These are phyloP conservation scores for Pipistrellus pygmaeus DNA, from an alignment of 2,797 vertebrate species.

Conservation along the genomic window DNA sequence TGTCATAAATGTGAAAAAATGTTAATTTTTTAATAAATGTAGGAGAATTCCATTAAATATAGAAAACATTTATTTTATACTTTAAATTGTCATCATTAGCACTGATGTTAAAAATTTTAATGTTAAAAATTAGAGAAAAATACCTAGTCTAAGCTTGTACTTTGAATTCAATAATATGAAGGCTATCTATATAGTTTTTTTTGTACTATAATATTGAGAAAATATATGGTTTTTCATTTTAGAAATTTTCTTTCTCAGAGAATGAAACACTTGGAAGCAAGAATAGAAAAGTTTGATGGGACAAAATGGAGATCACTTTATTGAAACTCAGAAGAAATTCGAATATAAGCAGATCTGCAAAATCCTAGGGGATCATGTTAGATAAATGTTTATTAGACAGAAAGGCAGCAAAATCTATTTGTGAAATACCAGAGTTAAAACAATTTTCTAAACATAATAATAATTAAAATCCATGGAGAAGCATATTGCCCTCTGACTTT, in stretches of 20 bases:
- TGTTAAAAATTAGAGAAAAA: background rate
- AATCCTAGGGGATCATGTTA: background rate
- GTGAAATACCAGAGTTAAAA: background rate
- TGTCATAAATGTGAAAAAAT: no score
- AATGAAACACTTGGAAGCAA: constrained; percentile 32
- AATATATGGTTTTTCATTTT: constrained; percentile 4
- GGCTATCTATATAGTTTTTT: background rate
- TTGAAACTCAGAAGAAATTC: background rate
- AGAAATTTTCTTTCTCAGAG: background rate
- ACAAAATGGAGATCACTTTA: background rate
- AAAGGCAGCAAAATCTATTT: background rate
- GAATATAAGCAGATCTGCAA: background rate
- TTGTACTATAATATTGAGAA: background rate
- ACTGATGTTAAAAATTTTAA: background rate
- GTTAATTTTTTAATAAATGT: background rate
- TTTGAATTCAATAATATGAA: background rate
- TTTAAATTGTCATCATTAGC: background rate
- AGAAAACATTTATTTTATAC: background rate
- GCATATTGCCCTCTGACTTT: background rate
- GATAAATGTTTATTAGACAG: background rate
- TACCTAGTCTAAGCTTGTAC: background rate
- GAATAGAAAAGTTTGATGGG: background rate
- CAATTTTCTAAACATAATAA: background rate
- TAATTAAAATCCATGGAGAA: background rate
- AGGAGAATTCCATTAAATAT: background rate